Evolutionary conservation across 2,888 invertebrate genomes (phyloP).

Genomic region (Hedychridium roseum): DNA sequence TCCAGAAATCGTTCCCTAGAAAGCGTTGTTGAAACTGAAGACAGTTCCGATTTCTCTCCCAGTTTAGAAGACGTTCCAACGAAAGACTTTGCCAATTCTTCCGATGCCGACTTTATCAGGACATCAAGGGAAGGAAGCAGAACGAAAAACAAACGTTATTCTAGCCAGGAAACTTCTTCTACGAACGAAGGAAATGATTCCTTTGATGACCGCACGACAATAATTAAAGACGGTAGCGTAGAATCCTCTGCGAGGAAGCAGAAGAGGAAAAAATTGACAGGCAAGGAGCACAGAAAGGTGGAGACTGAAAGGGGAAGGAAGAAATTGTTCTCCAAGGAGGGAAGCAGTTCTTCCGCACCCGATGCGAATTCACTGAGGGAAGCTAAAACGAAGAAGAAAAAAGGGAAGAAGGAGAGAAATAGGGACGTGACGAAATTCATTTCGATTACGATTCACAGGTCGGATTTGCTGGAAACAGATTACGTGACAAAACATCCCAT

Average conservation of each 20-base stretch:
- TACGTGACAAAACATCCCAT: conserved; percentile 70
- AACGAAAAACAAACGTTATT: not conserved
- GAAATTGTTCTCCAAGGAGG: not conserved
- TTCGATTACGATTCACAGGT: conserved; percentile 68
- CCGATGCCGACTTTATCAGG: conserved; percentile 1
- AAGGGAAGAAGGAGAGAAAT: conserved; percentile 21
- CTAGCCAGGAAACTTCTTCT: conserved; percentile 1
- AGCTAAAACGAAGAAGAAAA: conserved; percentile 21
- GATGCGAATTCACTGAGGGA: conserved; percentile 18
- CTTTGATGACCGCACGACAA: not conserved
- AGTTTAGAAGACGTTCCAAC: conserved; percentile 9
- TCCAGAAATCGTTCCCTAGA: not conserved
- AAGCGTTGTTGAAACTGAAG: not conserved
- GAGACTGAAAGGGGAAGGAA: not conserved
- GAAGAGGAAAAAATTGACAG: not conserved
- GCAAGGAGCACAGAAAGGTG: not conserved
- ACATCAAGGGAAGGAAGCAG: not conserved
- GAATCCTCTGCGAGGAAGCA: not conserved
- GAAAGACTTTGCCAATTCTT: not conserved
- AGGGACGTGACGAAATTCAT: conserved; percentile 55
- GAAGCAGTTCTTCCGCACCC: conserved; percentile 12
- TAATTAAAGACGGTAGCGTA: not conserved
- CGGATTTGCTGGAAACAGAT: conserved; percentile 70
- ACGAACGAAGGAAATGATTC: conserved; percentile 16
- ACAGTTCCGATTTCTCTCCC: conserved; percentile 3